A percentile compares a stretch with the other conserved stretches of the same genome.
Conservation (phyloP, 2,888 invertebrate genomes). For the Heliconius ismenius region DNA sequence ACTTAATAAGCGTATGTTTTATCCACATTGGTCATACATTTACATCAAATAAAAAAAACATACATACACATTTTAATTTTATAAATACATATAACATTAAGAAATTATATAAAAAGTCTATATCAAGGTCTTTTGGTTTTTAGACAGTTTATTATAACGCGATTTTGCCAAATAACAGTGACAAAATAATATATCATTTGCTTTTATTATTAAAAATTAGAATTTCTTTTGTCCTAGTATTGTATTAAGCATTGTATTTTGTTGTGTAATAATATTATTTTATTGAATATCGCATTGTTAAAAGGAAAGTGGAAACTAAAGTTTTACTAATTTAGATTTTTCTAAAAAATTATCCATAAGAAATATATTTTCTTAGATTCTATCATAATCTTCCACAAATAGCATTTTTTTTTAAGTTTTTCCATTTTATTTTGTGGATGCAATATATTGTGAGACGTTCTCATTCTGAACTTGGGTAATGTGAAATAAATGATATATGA, state of each 20-base stretch:
- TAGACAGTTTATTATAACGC: background rate
- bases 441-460: too few species aligned
- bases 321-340: background rate
- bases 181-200: background rate
- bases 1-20: background rate
- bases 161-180: background rate
- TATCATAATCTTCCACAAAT: background rate
- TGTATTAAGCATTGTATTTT: background rate
- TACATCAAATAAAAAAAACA: too few species aligned
- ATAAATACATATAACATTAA: background rate
- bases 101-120: background rate
- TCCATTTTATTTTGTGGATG: too few species aligned
- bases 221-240: background rate
- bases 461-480: too few species aligned
- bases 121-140: background rate
- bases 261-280: background rate
- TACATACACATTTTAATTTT: background rate
- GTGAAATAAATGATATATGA: too few species aligned
- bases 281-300: background rate
- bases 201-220: background rate
- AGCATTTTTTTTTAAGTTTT: background rate
- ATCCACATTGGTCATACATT: too few species aligned
- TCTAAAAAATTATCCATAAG: background rate
- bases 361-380: background rate
- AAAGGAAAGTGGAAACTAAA: background rate